Conservation (phyloP, 2,113 vertebrate genomes). For the human region DNA sequence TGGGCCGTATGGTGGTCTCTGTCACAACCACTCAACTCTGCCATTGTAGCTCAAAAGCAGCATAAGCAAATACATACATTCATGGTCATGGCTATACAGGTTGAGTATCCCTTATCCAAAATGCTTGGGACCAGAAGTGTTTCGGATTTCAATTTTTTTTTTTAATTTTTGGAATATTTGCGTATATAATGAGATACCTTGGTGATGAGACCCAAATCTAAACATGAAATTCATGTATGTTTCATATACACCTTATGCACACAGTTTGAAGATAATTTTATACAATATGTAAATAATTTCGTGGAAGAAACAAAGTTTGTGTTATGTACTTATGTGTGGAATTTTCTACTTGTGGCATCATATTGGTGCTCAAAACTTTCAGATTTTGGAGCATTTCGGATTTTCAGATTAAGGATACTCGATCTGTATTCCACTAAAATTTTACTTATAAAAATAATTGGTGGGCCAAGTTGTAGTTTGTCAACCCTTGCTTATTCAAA, state of each 20-base stretch:
- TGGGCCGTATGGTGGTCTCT: background rate
- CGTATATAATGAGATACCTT: background rate
- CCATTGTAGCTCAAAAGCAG: background rate
- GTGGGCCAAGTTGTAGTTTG: background rate
- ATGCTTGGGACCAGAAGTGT: background rate
- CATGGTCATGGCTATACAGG: background rate
- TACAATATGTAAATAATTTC: background rate
- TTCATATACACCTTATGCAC: background rate
- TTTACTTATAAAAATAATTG: slow-evolving; percentile 42
- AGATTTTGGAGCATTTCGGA: background rate
- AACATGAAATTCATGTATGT: background rate
- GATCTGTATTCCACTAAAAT: slow-evolving; percentile 36
- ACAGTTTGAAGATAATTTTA: background rate
- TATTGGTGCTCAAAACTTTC: background rate
- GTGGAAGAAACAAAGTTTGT: background rate
- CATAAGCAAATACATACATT: background rate
- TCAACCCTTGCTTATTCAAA: background rate
- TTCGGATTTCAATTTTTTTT: background rate
- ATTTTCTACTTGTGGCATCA: background rate
- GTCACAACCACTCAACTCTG: background rate
- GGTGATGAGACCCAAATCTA: background rate
- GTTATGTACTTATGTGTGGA: background rate
- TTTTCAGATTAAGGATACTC: background rate
- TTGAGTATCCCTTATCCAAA: background rate
- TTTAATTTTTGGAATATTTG: background rate